Percentiles rank a stretch among this genome's conserved stretches.
Evolutionary conservation across 2,113 vertebrate species (phyloP).

Genomic region (Hipposideros armiger): DNA sequence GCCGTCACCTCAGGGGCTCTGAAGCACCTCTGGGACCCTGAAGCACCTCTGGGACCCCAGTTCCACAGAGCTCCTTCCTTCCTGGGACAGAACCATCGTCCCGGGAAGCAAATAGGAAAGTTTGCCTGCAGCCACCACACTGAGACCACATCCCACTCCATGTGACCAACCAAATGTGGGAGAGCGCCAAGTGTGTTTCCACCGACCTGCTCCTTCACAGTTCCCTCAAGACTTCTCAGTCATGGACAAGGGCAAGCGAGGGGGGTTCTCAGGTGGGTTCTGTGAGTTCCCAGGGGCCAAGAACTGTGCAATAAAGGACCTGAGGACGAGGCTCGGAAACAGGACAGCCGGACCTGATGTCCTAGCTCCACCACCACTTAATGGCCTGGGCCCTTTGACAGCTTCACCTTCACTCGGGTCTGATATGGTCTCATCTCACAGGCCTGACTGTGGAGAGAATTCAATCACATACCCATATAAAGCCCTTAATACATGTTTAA

Average conservation of each 20-base stretch:
- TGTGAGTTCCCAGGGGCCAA: not conserved
- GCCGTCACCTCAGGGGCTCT: not conserved
- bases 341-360: not conserved
- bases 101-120: accelerated
- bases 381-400: not conserved
- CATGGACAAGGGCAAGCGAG: not conserved
- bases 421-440: not conserved
- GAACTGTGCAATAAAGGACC: not conserved
- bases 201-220: not conserved
- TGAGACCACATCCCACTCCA: no score
- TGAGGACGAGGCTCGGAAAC: not conserved
- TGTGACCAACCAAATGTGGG: no score
- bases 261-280: accelerated
- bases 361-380: not conserved
- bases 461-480: not conserved
- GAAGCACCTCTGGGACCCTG: not conserved
- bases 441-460: not conserved
- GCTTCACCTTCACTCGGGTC: accelerated
- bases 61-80: not conserved
- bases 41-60: not conserved
- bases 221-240: not conserved
- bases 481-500: not conserved
- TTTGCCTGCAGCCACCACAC: no score
- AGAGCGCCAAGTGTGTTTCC: accelerated
- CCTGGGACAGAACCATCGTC: not conserved